A percentile compares a stretch with the other conserved stretches of the same genome.
These are phyloP conservation scores for Motacilla tschutschensis DNA, from an alignment of 2,113 vertebrate genomes.

Conservation along the genomic window DNA sequence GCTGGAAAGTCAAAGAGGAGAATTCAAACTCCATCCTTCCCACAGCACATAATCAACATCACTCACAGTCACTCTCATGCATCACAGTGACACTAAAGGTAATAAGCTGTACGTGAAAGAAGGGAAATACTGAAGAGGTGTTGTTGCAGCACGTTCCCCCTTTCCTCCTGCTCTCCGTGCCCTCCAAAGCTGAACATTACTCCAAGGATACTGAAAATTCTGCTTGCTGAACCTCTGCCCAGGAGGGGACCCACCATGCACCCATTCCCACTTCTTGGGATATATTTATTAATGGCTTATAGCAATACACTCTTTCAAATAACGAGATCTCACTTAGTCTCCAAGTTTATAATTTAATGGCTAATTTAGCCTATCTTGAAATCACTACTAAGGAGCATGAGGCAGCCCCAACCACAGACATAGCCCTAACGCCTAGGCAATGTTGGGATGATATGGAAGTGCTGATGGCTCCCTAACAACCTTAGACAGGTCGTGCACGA, in stretches of 20 bases:
- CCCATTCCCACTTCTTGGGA: background rate
- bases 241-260: background rate
- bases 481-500: accelerated
- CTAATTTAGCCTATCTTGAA: background rate
- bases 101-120: background rate
- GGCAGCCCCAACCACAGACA: background rate
- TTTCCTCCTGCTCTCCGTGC: background rate
- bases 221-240: background rate
- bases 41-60: constrained; percentile 24
- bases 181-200: background rate
- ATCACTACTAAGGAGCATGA: background rate
- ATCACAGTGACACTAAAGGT: constrained; percentile 6
- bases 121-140: background rate
- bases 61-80: constrained; percentile 32
- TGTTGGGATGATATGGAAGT: background rate
- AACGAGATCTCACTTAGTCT: background rate
- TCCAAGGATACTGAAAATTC: background rate
- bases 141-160: background rate
- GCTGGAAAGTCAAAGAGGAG: constrained; percentile 42
- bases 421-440: background rate
- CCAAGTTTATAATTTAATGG: background rate
- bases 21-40: constrained; percentile 11
- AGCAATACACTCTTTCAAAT: background rate
- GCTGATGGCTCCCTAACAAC: background rate
- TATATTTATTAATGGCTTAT: background rate